Evolutionary conservation across 2,888 invertebrate species (phyloP).

Genomic region (Aporophyla nigra): DNA sequence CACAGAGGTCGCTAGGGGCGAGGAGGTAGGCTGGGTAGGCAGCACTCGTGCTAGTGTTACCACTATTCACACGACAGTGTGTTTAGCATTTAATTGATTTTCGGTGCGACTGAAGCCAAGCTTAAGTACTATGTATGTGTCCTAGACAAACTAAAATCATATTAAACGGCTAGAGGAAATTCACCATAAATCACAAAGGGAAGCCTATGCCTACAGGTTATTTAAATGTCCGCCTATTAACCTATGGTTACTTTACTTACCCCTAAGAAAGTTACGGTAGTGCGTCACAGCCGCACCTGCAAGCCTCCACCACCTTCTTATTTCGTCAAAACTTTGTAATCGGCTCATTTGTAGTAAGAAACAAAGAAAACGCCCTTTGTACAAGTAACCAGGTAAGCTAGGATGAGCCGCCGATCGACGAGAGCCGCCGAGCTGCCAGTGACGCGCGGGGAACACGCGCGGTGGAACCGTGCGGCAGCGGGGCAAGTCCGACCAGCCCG

Average conservation of each 20-base stretch:
- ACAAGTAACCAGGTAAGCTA: conserved; percentile 50
- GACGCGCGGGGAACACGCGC: conserved; percentile 35
- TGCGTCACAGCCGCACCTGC: not conserved
- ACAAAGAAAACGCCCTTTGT: conserved; percentile 52
- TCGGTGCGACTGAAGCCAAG: not conserved
- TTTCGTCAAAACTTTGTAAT: conserved; percentile 36
- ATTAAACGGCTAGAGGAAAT: not conserved
- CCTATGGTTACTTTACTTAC: too few relatives aligned
- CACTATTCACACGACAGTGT: not conserved
- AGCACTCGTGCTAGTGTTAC: not conserved
- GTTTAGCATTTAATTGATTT: not conserved
- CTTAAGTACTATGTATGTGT: not conserved
- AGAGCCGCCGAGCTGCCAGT: conserved; percentile 37
- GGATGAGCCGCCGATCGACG: conserved; percentile 62
- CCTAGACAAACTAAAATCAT: not conserved
- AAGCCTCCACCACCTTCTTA: not conserved
- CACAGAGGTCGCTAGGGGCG: not conserved
- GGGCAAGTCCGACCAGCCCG: not conserved
- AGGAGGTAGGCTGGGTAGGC: not conserved
- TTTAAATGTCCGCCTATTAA: not conserved
- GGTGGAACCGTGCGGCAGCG: conserved; percentile 14
- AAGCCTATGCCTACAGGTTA: too few relatives aligned
- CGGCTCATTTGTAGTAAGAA: conserved; percentile 33
- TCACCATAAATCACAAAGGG: not conserved
- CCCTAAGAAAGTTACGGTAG: not conserved